phyloP scores from a whole-genome alignment of 2,888 invertebrate genomes.

The Gortyna flavago region DNA sequence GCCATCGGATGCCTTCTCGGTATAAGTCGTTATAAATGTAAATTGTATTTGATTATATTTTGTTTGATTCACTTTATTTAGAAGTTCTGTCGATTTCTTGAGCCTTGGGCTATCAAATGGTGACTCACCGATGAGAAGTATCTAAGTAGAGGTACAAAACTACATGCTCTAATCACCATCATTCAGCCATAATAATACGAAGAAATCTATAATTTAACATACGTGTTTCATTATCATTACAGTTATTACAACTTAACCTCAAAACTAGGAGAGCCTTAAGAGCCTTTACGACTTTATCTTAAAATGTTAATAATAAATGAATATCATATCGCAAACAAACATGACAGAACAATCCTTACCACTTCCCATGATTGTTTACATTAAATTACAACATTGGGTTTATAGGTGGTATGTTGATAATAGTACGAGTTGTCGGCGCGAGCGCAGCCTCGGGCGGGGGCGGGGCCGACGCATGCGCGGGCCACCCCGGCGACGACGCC shows the following conservation, averaged over 20 bases:
- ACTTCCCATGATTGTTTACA: constrained; percentile 86
- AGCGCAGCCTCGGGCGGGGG: constrained; percentile 80
- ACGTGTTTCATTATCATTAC: constrained; percentile 39
- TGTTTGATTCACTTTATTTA: constrained; percentile 54
- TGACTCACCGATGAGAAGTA: constrained; percentile 38
- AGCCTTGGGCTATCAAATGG: constrained; percentile 29
- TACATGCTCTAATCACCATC: constrained; percentile 44
- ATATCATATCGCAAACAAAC: constrained; percentile 69
- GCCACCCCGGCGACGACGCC: constrained; percentile 87
- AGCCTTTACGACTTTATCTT: constrained; percentile 43
- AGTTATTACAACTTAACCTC: constrained; percentile 53
- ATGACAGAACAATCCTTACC: constrained; percentile 82
- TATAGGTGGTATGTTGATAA: constrained; percentile 74
- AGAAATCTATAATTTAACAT: constrained; percentile 41
- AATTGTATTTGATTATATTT: constrained; percentile 52
- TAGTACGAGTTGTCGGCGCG: constrained; percentile 71
- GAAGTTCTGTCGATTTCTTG: constrained; percentile 8
- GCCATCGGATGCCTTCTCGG: constrained; percentile 78
- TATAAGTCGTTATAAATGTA: constrained; percentile 69
- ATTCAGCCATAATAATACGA: constrained; percentile 45
- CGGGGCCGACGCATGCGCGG: constrained; percentile 83
- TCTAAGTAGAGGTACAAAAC: constrained; percentile 19
- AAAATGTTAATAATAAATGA: constrained; percentile 63
- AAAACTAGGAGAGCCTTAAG: constrained; percentile 24
- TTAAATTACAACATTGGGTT: constrained; percentile 84